Evolutionary conservation across 1,140 invertebrate species (phyloP), one percentile per base, ranked within the genome.

Genomic region (Vollenhovia emeryi): DNA sequence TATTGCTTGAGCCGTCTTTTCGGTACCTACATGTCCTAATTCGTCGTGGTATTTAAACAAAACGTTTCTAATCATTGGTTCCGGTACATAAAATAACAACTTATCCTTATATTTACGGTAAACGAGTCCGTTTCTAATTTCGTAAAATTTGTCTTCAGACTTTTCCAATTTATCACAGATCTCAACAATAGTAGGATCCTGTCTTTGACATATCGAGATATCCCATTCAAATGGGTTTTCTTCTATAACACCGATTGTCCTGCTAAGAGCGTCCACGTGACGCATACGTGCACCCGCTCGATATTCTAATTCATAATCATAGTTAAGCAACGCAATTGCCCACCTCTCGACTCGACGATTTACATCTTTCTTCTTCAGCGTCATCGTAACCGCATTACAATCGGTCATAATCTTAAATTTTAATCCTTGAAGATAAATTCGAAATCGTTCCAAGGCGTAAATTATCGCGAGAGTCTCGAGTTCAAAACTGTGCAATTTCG

Each of bases 381-480:
- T 80, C 21, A 59, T 30, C n/a, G 66, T 80, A 1, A 80, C 30
- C 13, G 50, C 55, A 24, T 36, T 69, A 21, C 78, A 68, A 33
- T 79, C 45, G 0, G 78, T 80, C 13, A 80, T 18, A 27, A 80
- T 80, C 7, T 69, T 80, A 15, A 80, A 80, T 9, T 21, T 40
- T 21, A 69, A 30, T 1, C 64, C 78, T 6, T 80, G 78, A 24
- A 24, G 52, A 2, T 55, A 55, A 24, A 52, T 52, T 18, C n/a
- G 15, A 7, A 52, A 55, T 24, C 18, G 64, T 43, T 59, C 78
- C 2, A 68, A 21, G 0, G 69, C 64, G 7, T 68, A 68, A 18
- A 68, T 68, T 68, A 68, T 68, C 8, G 36, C 64, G 3, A 52
- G 50, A n/a, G 62, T 66, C 62, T 64, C 60, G 0, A 68, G 40